Conservation (phyloP, 2,888 invertebrate genomes). For the Hypercompe scribonia region DNA sequence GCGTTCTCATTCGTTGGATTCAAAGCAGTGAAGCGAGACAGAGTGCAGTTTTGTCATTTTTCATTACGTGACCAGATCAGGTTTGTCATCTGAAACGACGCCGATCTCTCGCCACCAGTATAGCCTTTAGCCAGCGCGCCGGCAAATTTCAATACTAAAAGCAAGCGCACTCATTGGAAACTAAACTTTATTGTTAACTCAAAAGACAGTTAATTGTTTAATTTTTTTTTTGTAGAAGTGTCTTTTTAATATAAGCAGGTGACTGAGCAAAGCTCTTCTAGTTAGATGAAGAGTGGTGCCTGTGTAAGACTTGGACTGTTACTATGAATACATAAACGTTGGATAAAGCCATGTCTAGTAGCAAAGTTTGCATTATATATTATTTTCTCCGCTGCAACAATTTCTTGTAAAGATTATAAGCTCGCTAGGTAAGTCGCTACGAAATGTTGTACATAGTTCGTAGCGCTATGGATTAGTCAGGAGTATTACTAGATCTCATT, state of each 20-base stretch:
- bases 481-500: not conserved
- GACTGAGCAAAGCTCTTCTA: slow-evolving; percentile 72
- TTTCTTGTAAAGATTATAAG: slow-evolving; percentile 36
- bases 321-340: slow-evolving; percentile 76
- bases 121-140: slow-evolving; percentile 61
- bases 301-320: slow-evolving; percentile 72
- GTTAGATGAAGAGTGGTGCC: slow-evolving; percentile 76
- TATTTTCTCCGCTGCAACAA: slow-evolving; percentile 30
- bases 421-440: slow-evolving; percentile 38
- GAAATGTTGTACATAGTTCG: slow-evolving; percentile 38
- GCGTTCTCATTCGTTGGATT: slow-evolving; percentile 58
- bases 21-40: slow-evolving; percentile 53
- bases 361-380: slow-evolving; percentile 52
- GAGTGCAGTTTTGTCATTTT: slow-evolving; percentile 87
- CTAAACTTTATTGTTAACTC: slow-evolving; percentile 10
- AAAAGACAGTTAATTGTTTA: slow-evolving; percentile 30
- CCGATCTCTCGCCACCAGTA: slow-evolving; percentile 65
- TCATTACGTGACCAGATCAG: slow-evolving; percentile 90
- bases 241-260: slow-evolving; percentile 30
- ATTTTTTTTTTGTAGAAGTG: slow-evolving; percentile 27
- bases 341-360: slow-evolving; percentile 68
- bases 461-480: slow-evolving; percentile 15
- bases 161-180: slow-evolving; percentile 27
- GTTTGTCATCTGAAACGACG: slow-evolving; percentile 79
- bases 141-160: slow-evolving; percentile 20